A percentile compares a stretch with the other conserved stretches of the same genome.
These are phyloP conservation scores for Argyrosomus regius DNA, from an alignment of 2,797 vertebrate species.

Conservation along the genomic window DNA sequence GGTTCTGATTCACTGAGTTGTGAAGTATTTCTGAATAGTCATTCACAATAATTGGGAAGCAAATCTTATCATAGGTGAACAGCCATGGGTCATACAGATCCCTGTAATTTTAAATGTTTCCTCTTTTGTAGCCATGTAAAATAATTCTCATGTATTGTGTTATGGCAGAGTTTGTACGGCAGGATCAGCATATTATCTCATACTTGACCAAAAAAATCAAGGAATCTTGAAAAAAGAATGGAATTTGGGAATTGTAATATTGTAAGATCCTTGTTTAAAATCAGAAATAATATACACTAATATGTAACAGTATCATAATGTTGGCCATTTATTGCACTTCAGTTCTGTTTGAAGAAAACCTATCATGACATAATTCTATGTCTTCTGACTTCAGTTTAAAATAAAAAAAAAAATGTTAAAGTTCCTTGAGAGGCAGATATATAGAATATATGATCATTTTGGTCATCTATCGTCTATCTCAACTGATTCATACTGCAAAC, in stretches of 20 bases:
- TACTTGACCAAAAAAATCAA: not conserved
- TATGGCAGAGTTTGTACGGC: not conserved
- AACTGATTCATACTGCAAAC: not conserved
- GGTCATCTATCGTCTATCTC: not conserved
- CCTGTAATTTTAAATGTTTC: not conserved
- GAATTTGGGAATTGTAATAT: not conserved
- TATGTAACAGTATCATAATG: not conserved
- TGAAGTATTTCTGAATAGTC: not conserved
- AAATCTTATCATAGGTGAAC: not conserved
- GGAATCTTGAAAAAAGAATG: not conserved
- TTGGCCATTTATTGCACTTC: not conserved
- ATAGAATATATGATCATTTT: not conserved
- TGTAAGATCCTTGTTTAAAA: not conserved
- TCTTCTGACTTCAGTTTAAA: not conserved
- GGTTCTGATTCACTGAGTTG: slow-evolving; percentile 85
- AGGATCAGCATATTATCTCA: slow-evolving; percentile 10
- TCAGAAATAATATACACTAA: not conserved
- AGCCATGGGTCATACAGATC: not conserved
- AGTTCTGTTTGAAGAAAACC: not conserved
- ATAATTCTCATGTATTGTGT: not conserved
- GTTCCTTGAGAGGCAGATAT: not conserved
- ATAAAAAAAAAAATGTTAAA: slow-evolving; percentile 8
- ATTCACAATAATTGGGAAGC: not conserved
- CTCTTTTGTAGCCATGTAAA: not conserved
- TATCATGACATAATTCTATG: not conserved